A percentile compares a stretch with the other conserved stretches of the same genome.
Evolutionary conservation across 2,113 vertebrate genomes (phyloP).

Genomic region (Tachysurus fulvidraco): DNA sequence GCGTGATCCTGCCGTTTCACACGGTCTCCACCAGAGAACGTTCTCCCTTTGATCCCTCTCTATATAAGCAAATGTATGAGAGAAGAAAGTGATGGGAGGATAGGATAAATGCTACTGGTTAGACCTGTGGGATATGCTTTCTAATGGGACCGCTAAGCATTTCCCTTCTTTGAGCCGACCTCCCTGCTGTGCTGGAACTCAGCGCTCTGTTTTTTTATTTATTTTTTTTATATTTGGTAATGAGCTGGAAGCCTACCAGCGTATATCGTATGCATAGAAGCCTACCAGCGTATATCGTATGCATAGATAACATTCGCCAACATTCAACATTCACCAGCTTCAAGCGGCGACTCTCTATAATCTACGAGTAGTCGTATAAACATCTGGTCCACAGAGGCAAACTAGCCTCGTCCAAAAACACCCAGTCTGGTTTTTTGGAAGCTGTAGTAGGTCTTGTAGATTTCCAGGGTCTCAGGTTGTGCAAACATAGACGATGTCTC

Average conservation of each 20-base stretch:
- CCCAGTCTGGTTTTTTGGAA: conserved; percentile 44
- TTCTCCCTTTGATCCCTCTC: conserved; percentile 63
- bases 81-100: conserved; percentile 28
- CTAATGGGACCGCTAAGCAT: conserved; percentile 50
- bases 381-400: conserved; percentile 72
- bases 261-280: conserved; percentile 52
- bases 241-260: conserved; percentile 43
- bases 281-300: conserved; percentile 45
- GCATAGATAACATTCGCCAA: conserved; percentile 55
- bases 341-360: conserved; percentile 28
- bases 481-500: neutral
- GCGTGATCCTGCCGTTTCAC: conserved; percentile 57
- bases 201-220: conserved; percentile 30
- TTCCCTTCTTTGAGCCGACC: conserved; percentile 22
- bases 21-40: conserved; percentile 49
- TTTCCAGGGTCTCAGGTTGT: neutral
- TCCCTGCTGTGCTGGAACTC: conserved; percentile 48
- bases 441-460: neutral
- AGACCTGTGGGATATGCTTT: conserved; percentile 32
- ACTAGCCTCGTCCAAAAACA: conserved; percentile 44
- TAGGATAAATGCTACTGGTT: conserved; percentile 22
- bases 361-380: conserved; percentile 52
- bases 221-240: conserved; percentile 50
- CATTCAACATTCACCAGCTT: conserved; percentile 41
- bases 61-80: conserved; percentile 61